Evolutionary conservation across 2,113 vertebrate genomes (phyloP), one percentile per base, ranked within the genome.

Genomic region (Psilopsiagon aymara): DNA sequence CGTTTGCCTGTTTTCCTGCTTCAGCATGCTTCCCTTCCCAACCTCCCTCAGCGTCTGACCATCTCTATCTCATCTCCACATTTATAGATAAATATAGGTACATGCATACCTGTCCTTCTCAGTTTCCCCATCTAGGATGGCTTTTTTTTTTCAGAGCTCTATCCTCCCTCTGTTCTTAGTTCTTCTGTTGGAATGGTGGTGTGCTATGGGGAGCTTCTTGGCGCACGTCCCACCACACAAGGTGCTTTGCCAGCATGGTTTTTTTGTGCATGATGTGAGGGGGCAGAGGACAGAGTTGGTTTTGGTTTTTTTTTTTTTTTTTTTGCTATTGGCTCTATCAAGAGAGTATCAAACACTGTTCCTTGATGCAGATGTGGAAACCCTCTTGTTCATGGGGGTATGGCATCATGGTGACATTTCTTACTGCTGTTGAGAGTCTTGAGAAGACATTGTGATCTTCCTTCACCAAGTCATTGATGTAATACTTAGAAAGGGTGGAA

Each of bases 371-470:
- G n/a, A 46, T 0, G 0, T 49, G 31, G 16, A 55, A 63, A 10
- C 23, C 3, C 15, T 79, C 19, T 64, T 15, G 6, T 73, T 91
- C 44, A 5, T 29, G 55, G 69, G 17, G 27, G 25, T 53, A 9
- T 2, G 15, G 6, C 19, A 25, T 53, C 14, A 5, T 53, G 10
- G 21, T 63, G 46, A 57, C 0, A 0, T 27, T 82, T 88, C 67
- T 83, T 83, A 17, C 27, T 88, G 60, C 46, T 75, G 12, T 29
- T 86, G 25, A 57, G 35, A 83, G 46, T 29, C 64, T 85, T 3
- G 1, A 37, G 46, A 77, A 91, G 17, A 82, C 46, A 28, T n/a
- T 87, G 0, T 63, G 49, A 62, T 35, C 31, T 78, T 77, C 4
- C 14, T 70, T 74, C 25, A 53, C 29, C 44, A 68, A 21, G 11